phyloP scores from a whole-genome alignment of 2,113 vertebrate species.

The Gracilinanus agilis region DNA sequence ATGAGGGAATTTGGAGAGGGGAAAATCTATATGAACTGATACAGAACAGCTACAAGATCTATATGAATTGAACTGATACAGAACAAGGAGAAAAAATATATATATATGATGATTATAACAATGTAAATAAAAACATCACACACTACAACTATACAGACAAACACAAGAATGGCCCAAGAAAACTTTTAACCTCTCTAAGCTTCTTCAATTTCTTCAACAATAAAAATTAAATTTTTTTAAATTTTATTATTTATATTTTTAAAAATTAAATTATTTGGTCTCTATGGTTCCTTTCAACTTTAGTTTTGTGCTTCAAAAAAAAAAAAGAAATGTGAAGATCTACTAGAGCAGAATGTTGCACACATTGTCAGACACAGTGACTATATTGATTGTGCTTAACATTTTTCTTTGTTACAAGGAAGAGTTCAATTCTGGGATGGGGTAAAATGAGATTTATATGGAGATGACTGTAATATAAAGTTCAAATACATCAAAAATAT shows the following conservation, averaged over 20 bases:
- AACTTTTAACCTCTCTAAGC: background rate
- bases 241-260: too few relatives aligned
- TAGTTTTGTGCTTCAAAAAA: background rate
- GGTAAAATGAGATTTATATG: background rate
- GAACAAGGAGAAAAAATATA: background rate
- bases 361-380: background rate
- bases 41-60: background rate
- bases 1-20: background rate
- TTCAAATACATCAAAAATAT: background rate
- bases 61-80: background rate
- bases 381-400: background rate
- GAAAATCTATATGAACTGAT: background rate
- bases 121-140: background rate
- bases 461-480: background rate
- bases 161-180: background rate
- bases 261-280: background rate
- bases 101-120: background rate
- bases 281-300: background rate
- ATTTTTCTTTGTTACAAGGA: background rate
- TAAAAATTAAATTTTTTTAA: background rate
- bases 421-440: background rate
- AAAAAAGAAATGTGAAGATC: background rate
- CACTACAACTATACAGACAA: background rate
- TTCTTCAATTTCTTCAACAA: background rate
- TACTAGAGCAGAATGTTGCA: background rate